Evolutionary conservation across 2,888 invertebrate species (phyloP).

Genomic region (Drosophila subsilvestris): DNA sequence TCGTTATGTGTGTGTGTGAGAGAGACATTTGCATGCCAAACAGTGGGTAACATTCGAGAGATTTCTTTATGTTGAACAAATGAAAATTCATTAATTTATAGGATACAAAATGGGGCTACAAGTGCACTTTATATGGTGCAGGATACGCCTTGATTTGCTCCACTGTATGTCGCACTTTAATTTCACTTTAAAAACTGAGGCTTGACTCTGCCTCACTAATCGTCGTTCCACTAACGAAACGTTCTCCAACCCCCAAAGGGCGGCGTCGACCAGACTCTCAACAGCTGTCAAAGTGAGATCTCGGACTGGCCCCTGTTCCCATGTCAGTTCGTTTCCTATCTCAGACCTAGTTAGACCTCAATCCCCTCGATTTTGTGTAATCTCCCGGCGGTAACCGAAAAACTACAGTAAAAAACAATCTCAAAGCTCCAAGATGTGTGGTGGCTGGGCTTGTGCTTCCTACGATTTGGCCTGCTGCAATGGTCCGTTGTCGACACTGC

Average conservation of each 20-base stretch:
- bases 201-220: not conserved
- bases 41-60: not conserved
- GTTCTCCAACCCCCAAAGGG: conserved; percentile 22
- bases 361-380: conserved; percentile 37
- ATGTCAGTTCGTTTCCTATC: conserved; percentile 34
- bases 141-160: not conserved
- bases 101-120: no score
- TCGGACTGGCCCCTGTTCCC: not conserved
- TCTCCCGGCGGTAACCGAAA: conserved; percentile 19
- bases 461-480: conserved; percentile 63
- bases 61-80: not conserved
- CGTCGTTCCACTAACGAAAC: not conserved
- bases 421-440: conserved; percentile 53
- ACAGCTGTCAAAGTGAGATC: conserved; percentile 59
- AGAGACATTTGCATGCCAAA: conserved; percentile 19
- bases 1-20: conserved; percentile 14
- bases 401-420: not conserved
- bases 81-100: not conserved
- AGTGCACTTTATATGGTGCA: not conserved
- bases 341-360: conserved; percentile 14
- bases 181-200: not conserved
- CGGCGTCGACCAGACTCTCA: conserved; percentile 60
- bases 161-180: not conserved
- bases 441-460: conserved; percentile 69
- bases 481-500: conserved; percentile 57